Percentiles rank a stretch among this genome's conserved stretches.
phyloP scores from a whole-genome alignment of 1,140 invertebrate species.

The Vanessa atalanta region DNA sequence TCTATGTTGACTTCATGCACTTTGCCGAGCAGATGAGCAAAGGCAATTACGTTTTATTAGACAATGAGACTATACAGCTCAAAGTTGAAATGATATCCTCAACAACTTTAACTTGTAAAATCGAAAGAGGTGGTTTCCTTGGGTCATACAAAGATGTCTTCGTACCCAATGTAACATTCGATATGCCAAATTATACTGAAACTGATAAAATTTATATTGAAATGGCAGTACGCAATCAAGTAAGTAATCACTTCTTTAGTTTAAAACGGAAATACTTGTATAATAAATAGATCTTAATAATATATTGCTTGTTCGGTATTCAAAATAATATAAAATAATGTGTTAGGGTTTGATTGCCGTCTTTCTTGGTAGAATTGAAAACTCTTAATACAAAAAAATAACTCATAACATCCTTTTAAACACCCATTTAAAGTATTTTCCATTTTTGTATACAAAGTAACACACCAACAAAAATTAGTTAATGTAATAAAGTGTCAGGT shows the following conservation, averaged over 20 bases:
- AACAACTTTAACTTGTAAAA: conserved; percentile 79
- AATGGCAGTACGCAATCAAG: conserved; percentile 87
- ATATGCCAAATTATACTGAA: conserved; percentile 90
- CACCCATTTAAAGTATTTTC: background rate
- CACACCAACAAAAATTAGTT: conserved; percentile 29
- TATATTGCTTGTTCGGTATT: no score
- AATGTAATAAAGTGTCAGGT: conserved; percentile 44
- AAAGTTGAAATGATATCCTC: conserved; percentile 85
- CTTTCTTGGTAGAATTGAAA: no score
- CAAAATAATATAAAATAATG: no score
- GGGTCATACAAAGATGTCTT: conserved; percentile 83
- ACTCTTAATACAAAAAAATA: no score
- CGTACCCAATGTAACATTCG: conserved; percentile 88
- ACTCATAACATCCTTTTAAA: no score
- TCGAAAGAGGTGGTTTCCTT: conserved; percentile 77
- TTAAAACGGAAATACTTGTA: background rate
- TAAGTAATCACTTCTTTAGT: conserved; percentile 52
- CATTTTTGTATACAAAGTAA: background rate
- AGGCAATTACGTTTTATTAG: conserved; percentile 86
- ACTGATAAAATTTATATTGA: conserved; percentile 88
- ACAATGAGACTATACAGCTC: conserved; percentile 90
- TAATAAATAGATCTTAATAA: no score
- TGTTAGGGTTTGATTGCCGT: no score
- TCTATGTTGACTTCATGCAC: conserved; percentile 91
- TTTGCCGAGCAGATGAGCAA: conserved; percentile 87